phyloP scores from a whole-genome alignment of 2,888 invertebrate genomes.

The Chironomus tentans region DNA sequence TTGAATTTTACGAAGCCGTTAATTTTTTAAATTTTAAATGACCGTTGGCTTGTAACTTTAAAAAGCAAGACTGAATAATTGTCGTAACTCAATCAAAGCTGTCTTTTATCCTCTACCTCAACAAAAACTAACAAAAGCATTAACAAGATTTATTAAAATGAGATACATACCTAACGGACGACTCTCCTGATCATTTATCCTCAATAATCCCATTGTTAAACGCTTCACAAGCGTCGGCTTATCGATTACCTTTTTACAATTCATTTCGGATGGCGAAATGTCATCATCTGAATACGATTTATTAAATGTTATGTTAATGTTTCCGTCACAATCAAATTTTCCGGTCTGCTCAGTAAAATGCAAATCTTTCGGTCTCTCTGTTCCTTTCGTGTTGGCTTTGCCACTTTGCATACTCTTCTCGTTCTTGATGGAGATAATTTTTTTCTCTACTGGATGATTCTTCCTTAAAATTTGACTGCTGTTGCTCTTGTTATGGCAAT shows the following conservation, averaged over 20 bases:
- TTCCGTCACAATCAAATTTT: conserved; percentile 7
- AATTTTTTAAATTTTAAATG: no score
- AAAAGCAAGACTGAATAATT: no score
- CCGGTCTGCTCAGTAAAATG: background rate
- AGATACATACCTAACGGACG: conserved; percentile 9
- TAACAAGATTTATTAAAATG: background rate
- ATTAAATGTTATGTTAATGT: conserved; percentile 13
- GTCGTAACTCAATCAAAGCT: no score
- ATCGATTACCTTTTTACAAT: conserved; percentile 20
- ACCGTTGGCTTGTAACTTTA: no score
- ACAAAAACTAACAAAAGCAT: no score
- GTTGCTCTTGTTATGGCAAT: no score
- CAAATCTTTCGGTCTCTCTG: conserved; percentile 15
- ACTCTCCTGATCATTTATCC: conserved; percentile 24
- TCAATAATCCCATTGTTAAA: conserved; percentile 25
- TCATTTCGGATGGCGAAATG: conserved; percentile 15
- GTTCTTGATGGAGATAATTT: background rate
- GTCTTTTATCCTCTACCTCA: no score
- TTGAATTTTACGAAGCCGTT: no score
- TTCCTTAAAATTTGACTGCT: no score
- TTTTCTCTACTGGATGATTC: no score
- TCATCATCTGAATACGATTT: conserved; percentile 21
- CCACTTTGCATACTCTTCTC: conserved; percentile 21
- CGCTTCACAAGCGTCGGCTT: conserved; percentile 24
- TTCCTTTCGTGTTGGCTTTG: background rate